Conservation (phyloP, 2,888 invertebrate species). For the Trichogramma dendrolimi region DNA sequence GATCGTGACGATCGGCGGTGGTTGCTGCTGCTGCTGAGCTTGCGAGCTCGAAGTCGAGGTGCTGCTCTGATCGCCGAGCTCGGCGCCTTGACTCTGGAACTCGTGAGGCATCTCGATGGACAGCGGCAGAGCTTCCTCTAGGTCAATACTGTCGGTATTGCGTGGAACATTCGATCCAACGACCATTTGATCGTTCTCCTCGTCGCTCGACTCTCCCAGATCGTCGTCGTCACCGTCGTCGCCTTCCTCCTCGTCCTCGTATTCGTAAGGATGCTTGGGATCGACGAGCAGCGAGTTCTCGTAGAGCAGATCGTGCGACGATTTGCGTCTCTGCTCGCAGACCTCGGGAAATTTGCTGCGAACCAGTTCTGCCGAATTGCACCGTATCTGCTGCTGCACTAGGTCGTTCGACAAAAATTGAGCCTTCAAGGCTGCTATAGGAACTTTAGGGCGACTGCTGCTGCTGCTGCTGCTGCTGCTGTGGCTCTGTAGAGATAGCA, state of each 20-base stretch:
- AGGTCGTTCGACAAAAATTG: slow-evolving; percentile 34
- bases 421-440: slow-evolving; percentile 38
- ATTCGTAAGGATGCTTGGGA: slow-evolving; percentile 34
- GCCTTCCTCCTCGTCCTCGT: slow-evolving; percentile 8
- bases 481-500: too few species aligned
- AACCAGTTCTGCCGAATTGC: slow-evolving; percentile 27
- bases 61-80: not conserved
- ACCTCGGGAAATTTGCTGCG: slow-evolving; percentile 35
- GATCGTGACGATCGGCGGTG: not conserved
- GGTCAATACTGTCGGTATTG: slow-evolving; percentile 5
- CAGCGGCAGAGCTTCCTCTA: not conserved
- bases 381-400: slow-evolving; percentile 19
- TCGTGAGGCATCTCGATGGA: not conserved
- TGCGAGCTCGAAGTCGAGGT: not conserved
- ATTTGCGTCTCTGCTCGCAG: slow-evolving; percentile 36
- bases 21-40: not conserved
- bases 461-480: too few species aligned
- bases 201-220: slow-evolving; percentile 30
- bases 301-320: slow-evolving; percentile 41
- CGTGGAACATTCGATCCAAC: not conserved
- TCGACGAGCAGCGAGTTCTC: slow-evolving; percentile 37
- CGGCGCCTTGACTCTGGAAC: not conserved
- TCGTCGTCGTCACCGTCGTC: slow-evolving; percentile 25
- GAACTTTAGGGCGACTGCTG: slow-evolving; percentile 36
- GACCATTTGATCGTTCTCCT: slow-evolving; percentile 27